Conservation (phyloP, 2,888 invertebrate species). For the Melanostoma scalare region DNA sequence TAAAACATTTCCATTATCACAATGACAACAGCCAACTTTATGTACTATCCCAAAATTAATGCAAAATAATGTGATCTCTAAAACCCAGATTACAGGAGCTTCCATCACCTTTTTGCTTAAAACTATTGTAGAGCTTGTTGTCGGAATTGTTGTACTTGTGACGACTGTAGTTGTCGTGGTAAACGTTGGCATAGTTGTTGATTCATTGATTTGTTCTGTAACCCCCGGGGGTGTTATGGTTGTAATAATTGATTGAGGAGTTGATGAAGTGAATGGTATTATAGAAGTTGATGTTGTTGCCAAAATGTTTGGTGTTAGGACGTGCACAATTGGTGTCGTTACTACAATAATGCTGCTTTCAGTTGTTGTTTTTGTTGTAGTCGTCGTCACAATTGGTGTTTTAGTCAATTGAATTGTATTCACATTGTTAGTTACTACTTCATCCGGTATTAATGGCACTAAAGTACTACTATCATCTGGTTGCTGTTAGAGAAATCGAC, state of each 20-base stretch:
- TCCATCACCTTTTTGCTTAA: conserved; percentile 66
- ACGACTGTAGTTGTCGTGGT: conserved; percentile 64
- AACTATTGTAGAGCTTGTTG: conserved; percentile 57
- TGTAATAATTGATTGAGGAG: conserved; percentile 38
- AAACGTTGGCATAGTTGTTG: conserved; percentile 57
- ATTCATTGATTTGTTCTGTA: conserved; percentile 46
- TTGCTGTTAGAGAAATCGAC: conserved; percentile 69
- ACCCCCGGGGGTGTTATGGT: conserved; percentile 64
- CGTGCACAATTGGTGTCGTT: conserved; percentile 51
- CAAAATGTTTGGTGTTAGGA: conserved; percentile 53
- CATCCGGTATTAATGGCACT: conserved; percentile 72
- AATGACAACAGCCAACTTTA: conserved; percentile 23
- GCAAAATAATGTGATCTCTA: conserved; percentile 18
- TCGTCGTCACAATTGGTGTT: conserved; percentile 57
- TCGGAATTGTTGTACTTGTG: conserved; percentile 61
- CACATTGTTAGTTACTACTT: conserved; percentile 56
- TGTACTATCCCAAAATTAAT: conserved; percentile 3
- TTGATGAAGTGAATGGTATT: conserved; percentile 59
- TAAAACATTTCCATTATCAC: conserved; percentile 42
- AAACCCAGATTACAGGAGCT: conserved; percentile 17
- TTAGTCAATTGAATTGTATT: conserved; percentile 69
- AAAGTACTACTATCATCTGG: conserved; percentile 69
- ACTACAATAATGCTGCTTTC: conserved; percentile 39
- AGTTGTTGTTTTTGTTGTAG: conserved; percentile 40
- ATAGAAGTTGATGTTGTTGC: conserved; percentile 63